Percentiles rank a stretch among this genome's conserved stretches.
These are phyloP conservation scores for Antrozous pallidus DNA, from an alignment of 2,797 vertebrate genomes.

Conservation along the genomic window DNA sequence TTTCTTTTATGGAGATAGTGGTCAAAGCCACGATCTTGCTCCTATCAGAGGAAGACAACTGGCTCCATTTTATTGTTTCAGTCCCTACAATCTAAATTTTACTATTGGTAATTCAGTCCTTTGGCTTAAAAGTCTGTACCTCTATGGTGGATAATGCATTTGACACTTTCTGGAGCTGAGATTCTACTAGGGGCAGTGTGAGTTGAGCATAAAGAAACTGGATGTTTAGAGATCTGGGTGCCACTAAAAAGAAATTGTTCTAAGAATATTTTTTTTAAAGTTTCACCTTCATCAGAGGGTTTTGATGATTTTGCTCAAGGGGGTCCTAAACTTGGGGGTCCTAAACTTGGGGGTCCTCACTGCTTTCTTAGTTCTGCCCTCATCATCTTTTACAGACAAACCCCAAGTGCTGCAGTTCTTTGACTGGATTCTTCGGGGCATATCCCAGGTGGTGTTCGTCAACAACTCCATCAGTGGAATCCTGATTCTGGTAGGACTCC, in stretches of 20 bases:
- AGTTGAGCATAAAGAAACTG: not conserved
- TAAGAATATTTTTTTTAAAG: not conserved
- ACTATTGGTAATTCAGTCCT: not conserved
- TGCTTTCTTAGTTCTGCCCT: not conserved
- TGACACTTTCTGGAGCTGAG: not conserved
- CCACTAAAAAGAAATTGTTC: not conserved
- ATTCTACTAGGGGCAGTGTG: not conserved
- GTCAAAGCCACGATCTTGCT: not conserved
- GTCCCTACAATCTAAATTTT: not conserved
- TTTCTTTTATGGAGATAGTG: not conserved
- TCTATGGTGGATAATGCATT: not conserved
- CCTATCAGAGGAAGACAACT: not conserved
- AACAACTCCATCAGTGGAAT: constrained; percentile 96
- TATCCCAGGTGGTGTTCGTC: constrained; percentile 97
- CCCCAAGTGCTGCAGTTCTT: constrained; percentile 88
- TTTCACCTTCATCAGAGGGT: not conserved
- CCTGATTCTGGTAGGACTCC: constrained; percentile 89
- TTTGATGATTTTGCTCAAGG: not conserved
- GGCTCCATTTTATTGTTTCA: not conserved
- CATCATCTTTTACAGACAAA: constrained; percentile 85
- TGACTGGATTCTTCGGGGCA: constrained; percentile 94
- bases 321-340: not conserved
- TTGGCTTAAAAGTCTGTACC: not conserved
- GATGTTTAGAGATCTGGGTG: not conserved
- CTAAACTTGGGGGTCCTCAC: no score